phyloP scores from a whole-genome alignment of 1,140 invertebrate species.

The Thalassaphorura encarpata region DNA sequence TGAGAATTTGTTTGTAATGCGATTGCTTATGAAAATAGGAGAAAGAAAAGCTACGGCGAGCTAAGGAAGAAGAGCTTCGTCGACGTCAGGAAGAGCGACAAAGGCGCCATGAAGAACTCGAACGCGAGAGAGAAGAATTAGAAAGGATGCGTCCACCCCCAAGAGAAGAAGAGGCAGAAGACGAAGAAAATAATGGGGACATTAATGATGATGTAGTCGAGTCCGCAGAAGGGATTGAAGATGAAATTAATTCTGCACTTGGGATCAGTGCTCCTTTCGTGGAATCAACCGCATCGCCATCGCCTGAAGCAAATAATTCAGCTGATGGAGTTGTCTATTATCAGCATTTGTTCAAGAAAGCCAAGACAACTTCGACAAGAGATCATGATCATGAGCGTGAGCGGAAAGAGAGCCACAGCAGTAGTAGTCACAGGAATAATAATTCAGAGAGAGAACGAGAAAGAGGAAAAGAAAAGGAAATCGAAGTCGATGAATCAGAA shows the following conservation, averaged over 20 bases:
- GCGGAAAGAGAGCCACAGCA: not conserved
- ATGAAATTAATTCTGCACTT: no score
- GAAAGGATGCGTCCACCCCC: not conserved
- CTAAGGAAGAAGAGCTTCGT: constrained; percentile 51
- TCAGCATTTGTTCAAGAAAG: constrained; percentile 26
- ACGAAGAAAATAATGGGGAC: not conserved
- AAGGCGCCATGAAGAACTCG: constrained; percentile 46
- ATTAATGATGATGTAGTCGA: no score
- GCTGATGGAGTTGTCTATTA: constrained; percentile 28
- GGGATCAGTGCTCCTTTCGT: no score
- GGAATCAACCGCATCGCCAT: no score
- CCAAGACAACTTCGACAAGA: not conserved
- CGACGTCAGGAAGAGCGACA: constrained; percentile 49
- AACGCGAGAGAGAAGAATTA: constrained; percentile 15
- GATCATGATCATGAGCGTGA: not conserved
- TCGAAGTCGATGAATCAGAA: no score
- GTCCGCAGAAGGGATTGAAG: not conserved
- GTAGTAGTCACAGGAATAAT: not conserved
- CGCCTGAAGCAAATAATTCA: no score
- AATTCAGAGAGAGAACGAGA: no score
- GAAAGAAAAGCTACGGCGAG: constrained; percentile 51
- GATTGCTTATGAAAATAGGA: constrained; percentile 38
- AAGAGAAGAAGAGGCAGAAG: constrained; percentile 6
- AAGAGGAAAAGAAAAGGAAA: no score
- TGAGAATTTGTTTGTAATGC: not conserved